Evolutionary conservation across 92 coral and sea anemone species (phyloP).

Genomic region (Porites rus): DNA sequence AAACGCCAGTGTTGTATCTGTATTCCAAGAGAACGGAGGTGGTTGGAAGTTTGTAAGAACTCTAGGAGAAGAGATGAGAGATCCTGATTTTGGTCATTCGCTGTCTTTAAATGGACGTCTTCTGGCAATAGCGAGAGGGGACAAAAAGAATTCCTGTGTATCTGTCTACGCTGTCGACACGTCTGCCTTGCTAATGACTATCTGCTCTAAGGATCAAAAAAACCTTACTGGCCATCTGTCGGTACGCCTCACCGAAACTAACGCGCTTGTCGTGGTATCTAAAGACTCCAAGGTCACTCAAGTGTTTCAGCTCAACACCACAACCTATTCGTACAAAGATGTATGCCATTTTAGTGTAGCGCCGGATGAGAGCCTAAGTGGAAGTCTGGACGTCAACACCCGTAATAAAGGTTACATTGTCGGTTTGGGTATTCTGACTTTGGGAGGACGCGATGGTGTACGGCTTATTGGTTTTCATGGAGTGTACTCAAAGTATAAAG

Average conservation of each 20-base stretch:
- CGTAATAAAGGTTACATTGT: conserved; percentile 69
- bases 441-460: conserved; percentile 85
- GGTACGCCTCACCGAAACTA: conserved; percentile 63
- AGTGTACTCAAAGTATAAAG: conserved; percentile 26
- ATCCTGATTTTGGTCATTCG: conserved; percentile 68
- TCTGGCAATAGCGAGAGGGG: conserved; percentile 67
- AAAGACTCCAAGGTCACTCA: conserved; percentile 46
- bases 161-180: conserved; percentile 62
- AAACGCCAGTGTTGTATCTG: conserved; percentile 74
- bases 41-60: conserved; percentile 60
- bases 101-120: conserved; percentile 60
- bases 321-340: conserved; percentile 28
- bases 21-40: conserved; percentile 66
- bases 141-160: conserved; percentile 35
- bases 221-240: conserved; percentile 57
- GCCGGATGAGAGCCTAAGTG: conserved; percentile 46
- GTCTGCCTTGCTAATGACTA: conserved; percentile 23
- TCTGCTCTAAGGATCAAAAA: conserved; percentile 49
- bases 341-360: conserved; percentile 46
- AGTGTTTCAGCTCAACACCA: conserved; percentile 58
- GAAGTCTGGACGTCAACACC: conserved; percentile 52
- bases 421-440: conserved; percentile 86
- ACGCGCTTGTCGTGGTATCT: conserved; percentile 74
- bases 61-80: conserved; percentile 58
- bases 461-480: conserved; percentile 77